A percentile compares a stretch with the other conserved stretches of the same genome.
These are phyloP conservation scores for Aphis craccivora DNA, from an alignment of 1,140 invertebrate species.

Conservation along the genomic window DNA sequence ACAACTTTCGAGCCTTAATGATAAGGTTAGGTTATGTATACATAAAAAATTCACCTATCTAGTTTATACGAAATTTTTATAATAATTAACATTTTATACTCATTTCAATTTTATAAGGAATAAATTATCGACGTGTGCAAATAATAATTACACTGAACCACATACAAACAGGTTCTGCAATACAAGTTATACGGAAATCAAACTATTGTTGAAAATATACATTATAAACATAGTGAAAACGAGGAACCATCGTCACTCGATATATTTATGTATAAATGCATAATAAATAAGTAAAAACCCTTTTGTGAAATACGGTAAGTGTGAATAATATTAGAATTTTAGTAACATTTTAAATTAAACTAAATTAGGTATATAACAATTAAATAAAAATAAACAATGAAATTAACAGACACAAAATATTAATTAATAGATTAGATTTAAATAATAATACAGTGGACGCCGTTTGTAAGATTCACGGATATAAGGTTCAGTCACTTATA, in stretches of 20 bases:
- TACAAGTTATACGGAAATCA: not conserved
- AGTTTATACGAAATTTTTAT: not conserved
- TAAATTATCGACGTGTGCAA: not conserved
- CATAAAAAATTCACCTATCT: not conserved
- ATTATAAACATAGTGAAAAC: not conserved
- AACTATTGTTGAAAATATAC: constrained; percentile 10
- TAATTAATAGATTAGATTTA: too few relatives aligned
- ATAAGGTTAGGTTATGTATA: not conserved
- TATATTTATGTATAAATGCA: not conserved
- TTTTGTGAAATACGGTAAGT: too few relatives aligned
- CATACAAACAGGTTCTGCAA: not conserved
- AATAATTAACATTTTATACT: not conserved
- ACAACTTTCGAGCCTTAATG: too few relatives aligned
- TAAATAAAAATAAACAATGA: too few relatives aligned
- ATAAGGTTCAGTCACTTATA: too few relatives aligned
- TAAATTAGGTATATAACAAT: too few relatives aligned
- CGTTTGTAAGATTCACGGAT: too few relatives aligned
- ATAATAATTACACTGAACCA: not conserved
- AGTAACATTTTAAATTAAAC: too few relatives aligned
- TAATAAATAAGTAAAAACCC: too few relatives aligned
- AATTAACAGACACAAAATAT: too few relatives aligned
- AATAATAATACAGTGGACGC: too few relatives aligned
- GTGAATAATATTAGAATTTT: too few relatives aligned
- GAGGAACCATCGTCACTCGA: not conserved
- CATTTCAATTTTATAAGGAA: not conserved